A percentile compares a stretch with the other conserved stretches of the same genome.
Conservation (phyloP, 2,797 vertebrate genomes). For the Bradypus variegatus region DNA sequence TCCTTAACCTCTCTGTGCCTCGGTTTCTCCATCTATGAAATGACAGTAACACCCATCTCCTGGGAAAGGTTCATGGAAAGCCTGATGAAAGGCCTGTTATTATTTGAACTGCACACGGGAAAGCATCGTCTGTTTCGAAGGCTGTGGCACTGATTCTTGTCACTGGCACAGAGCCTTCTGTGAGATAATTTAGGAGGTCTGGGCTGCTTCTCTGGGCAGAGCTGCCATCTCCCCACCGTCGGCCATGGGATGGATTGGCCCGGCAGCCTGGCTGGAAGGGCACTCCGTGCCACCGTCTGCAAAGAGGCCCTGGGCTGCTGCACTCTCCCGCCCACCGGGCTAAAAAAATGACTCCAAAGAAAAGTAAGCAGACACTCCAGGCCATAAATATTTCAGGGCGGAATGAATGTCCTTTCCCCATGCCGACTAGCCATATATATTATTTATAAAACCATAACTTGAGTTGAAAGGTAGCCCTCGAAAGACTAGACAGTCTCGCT, state of each 20-base stretch:
- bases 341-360: conserved; percentile 70
- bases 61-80: not conserved
- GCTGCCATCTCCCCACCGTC: not conserved
- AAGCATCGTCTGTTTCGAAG: not conserved
- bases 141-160: not conserved
- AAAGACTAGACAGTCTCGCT: conserved; percentile 48
- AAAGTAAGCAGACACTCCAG: conserved; percentile 74
- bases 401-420: conserved; percentile 73
- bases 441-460: conserved; percentile 78
- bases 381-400: conserved; percentile 77
- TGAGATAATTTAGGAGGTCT: conserved; percentile 43
- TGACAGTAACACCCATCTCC: not conserved
- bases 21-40: not conserved
- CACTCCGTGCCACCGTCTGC: not conserved
- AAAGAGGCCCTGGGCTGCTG: conserved; percentile 30
- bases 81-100: too few species aligned
- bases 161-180: not conserved
- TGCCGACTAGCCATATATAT: conserved; percentile 73
- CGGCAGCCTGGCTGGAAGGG: not conserved
- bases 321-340: conserved; percentile 15
- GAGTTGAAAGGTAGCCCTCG: conserved; percentile 67
- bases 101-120: not conserved
- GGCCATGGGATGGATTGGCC: not conserved
- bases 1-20: not conserved
- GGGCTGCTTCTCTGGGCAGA: not conserved